Conservation (phyloP, 1,140 invertebrate species). For the Mamestra configurata region DNA sequence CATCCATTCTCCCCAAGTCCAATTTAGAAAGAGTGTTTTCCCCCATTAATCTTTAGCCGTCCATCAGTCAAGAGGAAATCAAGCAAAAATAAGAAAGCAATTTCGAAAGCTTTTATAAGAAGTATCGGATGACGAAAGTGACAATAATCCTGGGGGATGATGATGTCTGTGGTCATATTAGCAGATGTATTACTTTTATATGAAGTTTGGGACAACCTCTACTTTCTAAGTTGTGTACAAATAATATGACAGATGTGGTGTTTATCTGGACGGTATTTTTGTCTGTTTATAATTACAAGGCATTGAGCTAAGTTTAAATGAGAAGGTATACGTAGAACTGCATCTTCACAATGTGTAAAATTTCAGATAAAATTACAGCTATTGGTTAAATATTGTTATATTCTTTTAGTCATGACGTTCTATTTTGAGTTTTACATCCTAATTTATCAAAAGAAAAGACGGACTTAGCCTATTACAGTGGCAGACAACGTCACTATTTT, state of each 20-base stretch:
- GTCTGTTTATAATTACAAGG: no score
- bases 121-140: constrained; percentile 34
- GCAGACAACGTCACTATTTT: background rate
- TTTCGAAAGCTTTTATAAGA: constrained; percentile 23
- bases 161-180: constrained; percentile 31
- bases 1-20: constrained; percentile 61
- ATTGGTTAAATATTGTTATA: no score
- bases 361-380: no score
- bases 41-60: constrained; percentile 73
- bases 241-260: background rate
- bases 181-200: constrained; percentile 36
- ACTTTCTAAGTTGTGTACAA: background rate
- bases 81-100: constrained; percentile 57
- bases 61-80: constrained; percentile 62
- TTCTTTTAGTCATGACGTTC: no score
- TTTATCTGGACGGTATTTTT: no score
- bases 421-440: no score
- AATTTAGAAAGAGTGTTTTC: constrained; percentile 72
- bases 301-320: no score
- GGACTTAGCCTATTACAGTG: background rate
- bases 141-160: constrained; percentile 21
- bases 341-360: no score
- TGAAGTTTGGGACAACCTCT: background rate
- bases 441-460: no score
- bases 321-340: no score